phyloP scores from a whole-genome alignment of 2,888 invertebrate genomes.

The Drosophila affinis region DNA sequence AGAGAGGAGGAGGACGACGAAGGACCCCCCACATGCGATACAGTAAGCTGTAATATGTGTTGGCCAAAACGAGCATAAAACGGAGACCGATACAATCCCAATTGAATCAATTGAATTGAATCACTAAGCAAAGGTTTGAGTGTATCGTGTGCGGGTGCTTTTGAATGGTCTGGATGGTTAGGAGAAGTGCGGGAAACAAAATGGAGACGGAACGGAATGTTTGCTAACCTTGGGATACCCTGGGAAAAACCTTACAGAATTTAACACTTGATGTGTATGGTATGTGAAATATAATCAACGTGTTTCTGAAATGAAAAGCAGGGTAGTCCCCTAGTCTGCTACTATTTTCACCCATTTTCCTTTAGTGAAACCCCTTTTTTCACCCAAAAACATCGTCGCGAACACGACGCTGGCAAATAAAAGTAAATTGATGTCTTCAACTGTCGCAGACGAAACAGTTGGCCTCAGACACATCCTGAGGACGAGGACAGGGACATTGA shows the following conservation, averaged over 20 bases:
- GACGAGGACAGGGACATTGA: background rate
- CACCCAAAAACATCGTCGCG: slow-evolving; percentile 56
- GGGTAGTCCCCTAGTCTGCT: background rate
- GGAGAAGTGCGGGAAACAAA: background rate
- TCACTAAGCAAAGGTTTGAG: slow-evolving; percentile 67
- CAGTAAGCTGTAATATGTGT: slow-evolving; percentile 50
- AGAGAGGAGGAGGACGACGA: slow-evolving; percentile 2
- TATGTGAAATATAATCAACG: too few species aligned
- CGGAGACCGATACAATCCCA: slow-evolving; percentile 76
- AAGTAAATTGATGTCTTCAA: slow-evolving; percentile 79
- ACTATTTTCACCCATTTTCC: background rate
- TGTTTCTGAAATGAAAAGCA: background rate
- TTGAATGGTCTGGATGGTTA: background rate
- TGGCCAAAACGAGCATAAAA: slow-evolving; percentile 72
- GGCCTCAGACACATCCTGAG: too few species aligned
- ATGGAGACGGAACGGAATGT: too few species aligned
- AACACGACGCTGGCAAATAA: slow-evolving; percentile 56
- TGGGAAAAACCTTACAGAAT: too few species aligned
- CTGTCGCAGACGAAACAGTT: slow-evolving; percentile 49
- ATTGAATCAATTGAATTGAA: slow-evolving; percentile 78
- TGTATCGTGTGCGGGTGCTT: slow-evolving; percentile 21
- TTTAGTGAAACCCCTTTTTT: slow-evolving; percentile 17
- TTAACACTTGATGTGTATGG: too few species aligned
- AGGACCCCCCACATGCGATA: background rate
- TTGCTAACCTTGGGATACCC: too few species aligned